Percentiles rank a stretch among this genome's conserved stretches.
Evolutionary conservation across 2,797 vertebrate species (phyloP).

Genomic region (Threskiornis aethiopicus): DNA sequence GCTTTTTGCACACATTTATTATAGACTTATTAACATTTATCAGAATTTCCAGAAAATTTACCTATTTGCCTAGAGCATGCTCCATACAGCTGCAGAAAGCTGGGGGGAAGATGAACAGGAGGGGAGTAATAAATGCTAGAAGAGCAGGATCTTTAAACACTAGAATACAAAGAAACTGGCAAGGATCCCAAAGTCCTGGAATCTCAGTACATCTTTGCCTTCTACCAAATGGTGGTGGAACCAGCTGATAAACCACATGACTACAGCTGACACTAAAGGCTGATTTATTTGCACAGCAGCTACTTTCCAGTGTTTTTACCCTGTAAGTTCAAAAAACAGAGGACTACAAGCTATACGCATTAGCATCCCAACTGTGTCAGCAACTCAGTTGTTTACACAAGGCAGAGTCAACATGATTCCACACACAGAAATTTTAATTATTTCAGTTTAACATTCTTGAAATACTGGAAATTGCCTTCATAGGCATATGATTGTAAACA

Average conservation of each 20-base stretch:
- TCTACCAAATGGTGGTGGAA: neutral
- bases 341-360: accelerated
- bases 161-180: neutral
- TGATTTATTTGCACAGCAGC: neutral
- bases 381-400: neutral
- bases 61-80: neutral
- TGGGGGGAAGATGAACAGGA: neutral
- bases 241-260: neutral
- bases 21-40: neutral
- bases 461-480: neutral
- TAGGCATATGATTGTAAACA: neutral
- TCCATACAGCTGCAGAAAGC: neutral
- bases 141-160: neutral
- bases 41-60: neutral
- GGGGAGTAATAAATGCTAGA: neutral
- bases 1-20: neutral
- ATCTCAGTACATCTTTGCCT: neutral
- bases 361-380: neutral
- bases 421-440: neutral
- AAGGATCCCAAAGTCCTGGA: neutral
- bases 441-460: neutral
- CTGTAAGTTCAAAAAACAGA: neutral
- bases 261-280: neutral
- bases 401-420: neutral
- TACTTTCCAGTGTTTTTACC: neutral